phyloP scores from a whole-genome alignment of 2,888 invertebrate species.

The Luperina testacea region DNA sequence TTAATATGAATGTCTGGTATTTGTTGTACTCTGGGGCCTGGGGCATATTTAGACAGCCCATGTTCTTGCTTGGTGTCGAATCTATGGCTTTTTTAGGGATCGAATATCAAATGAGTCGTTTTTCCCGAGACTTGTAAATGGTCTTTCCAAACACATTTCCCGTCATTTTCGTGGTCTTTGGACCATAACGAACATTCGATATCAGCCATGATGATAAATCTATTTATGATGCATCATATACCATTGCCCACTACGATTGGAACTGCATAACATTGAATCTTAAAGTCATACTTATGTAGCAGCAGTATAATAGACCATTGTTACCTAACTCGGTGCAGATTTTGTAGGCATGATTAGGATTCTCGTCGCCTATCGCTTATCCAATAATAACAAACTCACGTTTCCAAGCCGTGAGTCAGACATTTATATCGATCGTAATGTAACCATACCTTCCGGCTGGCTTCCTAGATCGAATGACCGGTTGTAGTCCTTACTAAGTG shows the following conservation, averaged over 20 bases:
- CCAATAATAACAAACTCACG: constrained; percentile 48
- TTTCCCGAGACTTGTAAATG: not conserved
- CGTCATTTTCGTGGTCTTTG: not conserved
- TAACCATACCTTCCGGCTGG: constrained; percentile 57
- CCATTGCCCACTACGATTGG: not conserved
- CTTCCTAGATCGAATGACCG: constrained; percentile 67
- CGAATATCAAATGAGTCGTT: not conserved
- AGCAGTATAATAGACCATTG: constrained; percentile 30
- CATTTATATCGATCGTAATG: constrained; percentile 63
- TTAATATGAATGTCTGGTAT: constrained; percentile 11
- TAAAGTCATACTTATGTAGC: not conserved
- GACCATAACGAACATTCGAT: not conserved
- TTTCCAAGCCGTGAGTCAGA: constrained; percentile 53
- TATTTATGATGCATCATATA: constrained; percentile 14
- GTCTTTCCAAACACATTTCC: not conserved
- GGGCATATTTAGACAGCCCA: not conserved
- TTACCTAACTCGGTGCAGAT: constrained; percentile 24
- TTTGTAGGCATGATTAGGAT: constrained; percentile 39
- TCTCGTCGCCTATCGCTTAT: constrained; percentile 32
- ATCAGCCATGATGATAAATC: not conserved
- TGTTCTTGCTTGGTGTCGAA: not conserved
- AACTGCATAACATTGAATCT: constrained; percentile 17
- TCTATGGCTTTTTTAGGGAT: not conserved
- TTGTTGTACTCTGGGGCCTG: constrained; percentile 2
- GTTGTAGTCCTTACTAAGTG: constrained; percentile 54